Base-by-base conservation (phyloP, 30 jellyfish, hydroid and myxozoan species). In the Aurelia aurita complex sp. Pacific region DNA sequence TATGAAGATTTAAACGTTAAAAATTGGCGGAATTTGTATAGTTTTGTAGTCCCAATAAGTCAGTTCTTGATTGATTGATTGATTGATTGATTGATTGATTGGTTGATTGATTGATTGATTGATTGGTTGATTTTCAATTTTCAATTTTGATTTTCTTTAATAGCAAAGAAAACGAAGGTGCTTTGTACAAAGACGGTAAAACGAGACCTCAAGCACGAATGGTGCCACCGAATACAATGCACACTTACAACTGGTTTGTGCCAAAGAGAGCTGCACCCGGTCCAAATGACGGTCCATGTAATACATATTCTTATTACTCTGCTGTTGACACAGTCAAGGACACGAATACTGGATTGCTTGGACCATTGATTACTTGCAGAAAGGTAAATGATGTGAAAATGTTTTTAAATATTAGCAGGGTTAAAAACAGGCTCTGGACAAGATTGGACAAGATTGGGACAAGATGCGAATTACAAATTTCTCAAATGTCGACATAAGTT, bases 181-280 rank as follows among this genome's bases (percentile, higher is more conserved):
- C 92, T 6, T 68, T 72, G 55, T 82, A 82, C 82, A 76, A 66
- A 18, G 92, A 82, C 53, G 73, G 59, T 5, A 4, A 55, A n/a
- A 32, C 65, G 42, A 33, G 32, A 14, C 32, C 38, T 8, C 29
- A 52, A 2, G 33, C 18, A 16, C 54, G 59, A 50, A 63, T 62
- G 36, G 60, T 85, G 34, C 67, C 84, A n/a, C 94, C 94, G 52
- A 87, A 87, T 0, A 53, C n/a, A 19, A 64, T 69, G 29, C 66
- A 69, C 69, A 68, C 76, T 6, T 85, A 74, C 78, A 61, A 33
- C 19, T 85, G 94, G 94, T 74, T 76, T 85, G 94, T 85, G 61
- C 82, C 88, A 46, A 85, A 76, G 53, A 73, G 88, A 23, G 88
- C 94, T 35, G 88, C 88, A 16, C 94, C 94, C 8, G 94, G 94